Evolutionary conservation across 2,113 vertebrate species (phyloP), one percentile per base, ranked within the genome.

Genomic region (Dunckerocampus dactyliophorus): DNA sequence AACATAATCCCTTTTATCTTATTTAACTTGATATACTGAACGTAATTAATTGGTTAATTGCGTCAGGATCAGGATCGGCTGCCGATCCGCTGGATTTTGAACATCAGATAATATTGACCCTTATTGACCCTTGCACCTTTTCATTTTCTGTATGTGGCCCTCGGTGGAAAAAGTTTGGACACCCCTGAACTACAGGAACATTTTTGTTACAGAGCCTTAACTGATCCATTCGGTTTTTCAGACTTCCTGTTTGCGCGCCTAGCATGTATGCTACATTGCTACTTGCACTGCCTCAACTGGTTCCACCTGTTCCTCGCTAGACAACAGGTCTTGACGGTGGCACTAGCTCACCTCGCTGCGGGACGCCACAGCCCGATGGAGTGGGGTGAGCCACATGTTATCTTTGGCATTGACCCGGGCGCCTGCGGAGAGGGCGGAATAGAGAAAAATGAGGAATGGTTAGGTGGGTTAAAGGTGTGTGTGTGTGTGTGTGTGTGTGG

Each of bases 381-480:
- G 92, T 48, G 96, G 96, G 37, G 97, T 98, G 83, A 98, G 90
- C 97, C 96, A 98, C 95, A 98, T 99, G 54, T 92, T 98, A 74
- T 99, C 97, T 91, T 99, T 99, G 88, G 97, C 95, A 67, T 98
- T 99, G 47, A 98, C 95, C 46, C 97, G 93, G 34, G 95, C 95
- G 0, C 97, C 96, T 98, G 85, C 63, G 72, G 57, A 59, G 24
- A 21, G 39, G 12, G 39, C 11, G 14, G 39, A 43, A 12, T 10
- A 49, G 19, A 49, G n/a, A 20, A 16, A 49, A 11, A 17, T 21
- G 19, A 12, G 47, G 47, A 8, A 13, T 48, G 47, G 16, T 48
- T 4, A 48, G 20, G 47, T 49, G 17, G 45, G 9, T 56, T 34
- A 56, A 5, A 14, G 11, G 54, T 21, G 53, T 3, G 37, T 7